Evolutionary conservation across 64 coral and sea anemone species (phyloP).

Genomic region (Exaiptasia diaphana): DNA sequence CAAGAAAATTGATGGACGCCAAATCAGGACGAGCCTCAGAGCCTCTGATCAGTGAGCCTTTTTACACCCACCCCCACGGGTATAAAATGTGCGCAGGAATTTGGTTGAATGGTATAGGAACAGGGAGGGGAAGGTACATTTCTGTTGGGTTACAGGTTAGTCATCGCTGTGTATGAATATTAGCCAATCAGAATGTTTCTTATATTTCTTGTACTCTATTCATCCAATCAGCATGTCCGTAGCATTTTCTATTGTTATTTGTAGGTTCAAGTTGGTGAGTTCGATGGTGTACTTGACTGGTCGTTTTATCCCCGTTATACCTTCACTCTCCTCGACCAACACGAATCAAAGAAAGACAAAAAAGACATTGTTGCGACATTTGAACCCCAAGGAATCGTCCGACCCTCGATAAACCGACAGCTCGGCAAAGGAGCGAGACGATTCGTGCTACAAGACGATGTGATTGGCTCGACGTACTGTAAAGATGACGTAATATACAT

Average conservation of each 20-base stretch:
- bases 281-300: slow-evolving; percentile 81
- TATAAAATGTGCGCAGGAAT: slow-evolving; percentile 97
- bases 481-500: slow-evolving; percentile 87
- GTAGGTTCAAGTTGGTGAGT: slow-evolving; percentile 91
- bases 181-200: no score
- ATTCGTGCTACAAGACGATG: slow-evolving; percentile 85
- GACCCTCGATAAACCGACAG: slow-evolving; percentile 79
- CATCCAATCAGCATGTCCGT: not conserved
- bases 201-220: not conserved
- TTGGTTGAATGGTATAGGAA: slow-evolving; percentile 95
- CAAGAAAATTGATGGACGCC: slow-evolving; percentile 79
- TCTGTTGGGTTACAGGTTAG: slow-evolving; percentile 95
- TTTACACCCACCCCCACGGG: slow-evolving; percentile 89
- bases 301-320: slow-evolving; percentile 77
- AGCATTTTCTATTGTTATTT: no score
- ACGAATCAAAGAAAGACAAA: slow-evolving; percentile 49
- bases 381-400: slow-evolving; percentile 82
- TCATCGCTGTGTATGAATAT: no score
- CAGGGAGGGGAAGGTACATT: slow-evolving; percentile 82
- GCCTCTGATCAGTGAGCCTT: slow-evolving; percentile 92
- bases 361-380: slow-evolving; percentile 79
- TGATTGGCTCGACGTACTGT: slow-evolving; percentile 67
- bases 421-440: slow-evolving; percentile 90
- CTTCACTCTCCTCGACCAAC: slow-evolving; percentile 88
- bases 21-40: slow-evolving; percentile 80